A percentile compares a stretch with the other conserved stretches of the same genome.
These are phyloP conservation scores for Bombus consobrinus DNA, from an alignment of 1,140 invertebrate genomes.

Conservation along the genomic window DNA sequence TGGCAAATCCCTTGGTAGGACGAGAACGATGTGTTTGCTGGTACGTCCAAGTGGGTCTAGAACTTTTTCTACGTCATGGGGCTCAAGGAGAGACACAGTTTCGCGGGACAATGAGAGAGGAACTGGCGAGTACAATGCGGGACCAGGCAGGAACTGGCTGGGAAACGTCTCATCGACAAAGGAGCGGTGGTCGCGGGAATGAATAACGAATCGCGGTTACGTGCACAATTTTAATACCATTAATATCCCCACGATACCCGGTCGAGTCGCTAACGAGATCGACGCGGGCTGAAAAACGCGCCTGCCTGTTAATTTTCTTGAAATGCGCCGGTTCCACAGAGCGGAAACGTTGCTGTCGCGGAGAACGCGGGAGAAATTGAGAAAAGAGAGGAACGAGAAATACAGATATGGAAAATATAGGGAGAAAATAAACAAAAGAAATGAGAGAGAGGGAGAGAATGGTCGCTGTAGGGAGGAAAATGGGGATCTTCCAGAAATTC, in stretches of 20 bases:
- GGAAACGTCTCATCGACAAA: background rate
- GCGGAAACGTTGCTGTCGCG: background rate
- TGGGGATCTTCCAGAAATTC: background rate
- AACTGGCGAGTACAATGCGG: background rate
- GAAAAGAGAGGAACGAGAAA: background rate
- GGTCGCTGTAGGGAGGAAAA: background rate
- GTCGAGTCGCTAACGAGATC: slow-evolving; percentile 42
- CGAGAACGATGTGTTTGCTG: background rate
- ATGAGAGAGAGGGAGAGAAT: background rate
- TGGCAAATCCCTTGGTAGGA: background rate
- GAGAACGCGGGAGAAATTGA: background rate
- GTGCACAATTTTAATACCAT: slow-evolving; percentile 61
- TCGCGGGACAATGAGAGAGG: background rate
- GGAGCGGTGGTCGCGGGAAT: background rate
- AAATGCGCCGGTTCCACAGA: background rate
- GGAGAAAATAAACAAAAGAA: background rate
- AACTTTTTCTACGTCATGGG: background rate
- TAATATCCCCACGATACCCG: slow-evolving; percentile 34
- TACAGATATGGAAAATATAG: too few species aligned
- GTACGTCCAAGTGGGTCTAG: background rate
- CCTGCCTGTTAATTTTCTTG: slow-evolving; percentile 54
- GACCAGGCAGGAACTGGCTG: background rate
- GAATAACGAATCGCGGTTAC: slow-evolving; percentile 36
- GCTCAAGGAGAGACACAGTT: background rate
- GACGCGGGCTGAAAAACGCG: background rate